A percentile compares a stretch with the other conserved stretches of the same genome.
Conservation (phyloP, 2,113 vertebrate genomes). For the Nannobrachium achirus region DNA sequence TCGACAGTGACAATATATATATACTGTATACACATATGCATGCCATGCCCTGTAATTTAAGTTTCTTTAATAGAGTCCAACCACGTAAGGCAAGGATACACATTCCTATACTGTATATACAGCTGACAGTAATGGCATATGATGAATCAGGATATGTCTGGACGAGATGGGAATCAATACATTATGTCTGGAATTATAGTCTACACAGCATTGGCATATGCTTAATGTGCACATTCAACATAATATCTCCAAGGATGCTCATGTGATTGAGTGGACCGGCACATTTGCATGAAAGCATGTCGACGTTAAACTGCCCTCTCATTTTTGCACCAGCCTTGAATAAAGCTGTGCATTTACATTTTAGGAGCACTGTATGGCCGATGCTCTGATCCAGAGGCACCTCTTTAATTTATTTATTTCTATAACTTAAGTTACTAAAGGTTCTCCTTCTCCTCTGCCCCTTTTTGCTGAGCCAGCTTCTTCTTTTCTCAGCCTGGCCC, state of each 20-base stretch:
- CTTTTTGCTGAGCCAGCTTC: no score
- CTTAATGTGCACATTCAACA: conserved; percentile 39
- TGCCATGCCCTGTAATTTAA: conserved; percentile 1
- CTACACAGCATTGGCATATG: conserved; percentile 17
- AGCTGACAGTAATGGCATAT: conserved; percentile 40
- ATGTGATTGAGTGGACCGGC: not conserved
- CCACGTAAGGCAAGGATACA: conserved; percentile 49
- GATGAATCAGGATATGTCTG: conserved; percentile 38
- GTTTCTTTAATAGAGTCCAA: conserved; percentile 13
- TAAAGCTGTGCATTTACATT: not conserved
- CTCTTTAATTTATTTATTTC: conserved; percentile 1
- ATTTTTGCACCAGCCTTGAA: not conserved
- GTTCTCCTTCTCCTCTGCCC: no score
- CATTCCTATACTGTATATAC: not conserved
- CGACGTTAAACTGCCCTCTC: not conserved
- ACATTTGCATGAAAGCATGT: not conserved
- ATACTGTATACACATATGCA: no score
- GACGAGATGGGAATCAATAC: conserved; percentile 42
- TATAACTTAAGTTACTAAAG: no score
- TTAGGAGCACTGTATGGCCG: not conserved
- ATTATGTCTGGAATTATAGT: conserved; percentile 27
- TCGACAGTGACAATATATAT: no score
- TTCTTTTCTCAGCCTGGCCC: no score
- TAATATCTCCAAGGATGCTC: conserved; percentile 9
- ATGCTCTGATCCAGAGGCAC: not conserved